Percentiles rank a stretch among this genome's conserved stretches.
Evolutionary conservation across 2,113 vertebrate genomes (phyloP).

Genomic region (Peucedramus taeniatus): DNA sequence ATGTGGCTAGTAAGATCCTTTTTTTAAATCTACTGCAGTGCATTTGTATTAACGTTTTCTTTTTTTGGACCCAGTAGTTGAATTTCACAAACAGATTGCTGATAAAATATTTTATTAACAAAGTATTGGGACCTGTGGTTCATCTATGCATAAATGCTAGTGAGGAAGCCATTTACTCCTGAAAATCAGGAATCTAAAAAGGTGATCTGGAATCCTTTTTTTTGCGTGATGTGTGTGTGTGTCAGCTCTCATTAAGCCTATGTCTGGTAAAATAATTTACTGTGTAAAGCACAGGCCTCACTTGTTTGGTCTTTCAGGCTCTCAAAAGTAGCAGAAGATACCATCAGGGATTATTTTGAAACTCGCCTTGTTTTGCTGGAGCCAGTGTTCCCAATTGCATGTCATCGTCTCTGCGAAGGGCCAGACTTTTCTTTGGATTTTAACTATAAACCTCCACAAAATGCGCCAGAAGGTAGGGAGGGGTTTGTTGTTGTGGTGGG

Average conservation of each 20-base stretch:
- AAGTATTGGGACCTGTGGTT: background rate
- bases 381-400: constrained; percentile 88
- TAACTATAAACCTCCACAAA: constrained; percentile 82
- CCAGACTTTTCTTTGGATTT: constrained; percentile 92
- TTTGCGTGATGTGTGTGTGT: background rate
- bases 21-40: background rate
- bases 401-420: constrained; percentile 93
- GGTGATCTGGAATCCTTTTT: background rate
- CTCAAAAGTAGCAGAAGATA: constrained; percentile 88
- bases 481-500: background rate
- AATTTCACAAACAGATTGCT: background rate
- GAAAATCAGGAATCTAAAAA: background rate
- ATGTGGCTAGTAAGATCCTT: background rate
- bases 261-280: background rate
- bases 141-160: background rate
- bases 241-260: background rate
- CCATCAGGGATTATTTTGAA: constrained; percentile 90
- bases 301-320: constrained; percentile 71
- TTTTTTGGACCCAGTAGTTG: background rate
- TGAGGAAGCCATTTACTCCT: background rate
- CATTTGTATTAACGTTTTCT: background rate
- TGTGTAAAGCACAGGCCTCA: background rate
- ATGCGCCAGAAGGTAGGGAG: constrained; percentile 82
- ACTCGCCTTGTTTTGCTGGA: constrained; percentile 85
- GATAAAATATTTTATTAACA: background rate